These are phyloP conservation scores for Asobara japonica DNA, from an alignment of 1,140 invertebrate species.

Conservation along the genomic window DNA sequence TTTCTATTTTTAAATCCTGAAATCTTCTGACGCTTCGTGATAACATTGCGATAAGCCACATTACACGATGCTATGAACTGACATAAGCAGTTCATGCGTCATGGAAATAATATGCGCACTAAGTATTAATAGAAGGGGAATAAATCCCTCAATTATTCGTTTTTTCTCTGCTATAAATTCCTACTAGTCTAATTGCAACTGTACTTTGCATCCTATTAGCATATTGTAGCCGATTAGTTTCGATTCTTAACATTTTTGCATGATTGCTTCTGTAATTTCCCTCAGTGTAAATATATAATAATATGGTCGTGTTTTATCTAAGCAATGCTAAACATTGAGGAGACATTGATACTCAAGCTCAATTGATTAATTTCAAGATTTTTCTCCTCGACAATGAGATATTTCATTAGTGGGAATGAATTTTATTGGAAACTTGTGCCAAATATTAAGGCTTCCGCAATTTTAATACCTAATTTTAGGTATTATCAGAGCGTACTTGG, in stretches of 20 bases:
- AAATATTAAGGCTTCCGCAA: background rate
- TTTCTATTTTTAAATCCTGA: background rate
- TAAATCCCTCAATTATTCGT: background rate
- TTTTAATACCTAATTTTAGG: background rate
- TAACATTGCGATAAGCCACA: background rate
- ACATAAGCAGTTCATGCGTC: background rate
- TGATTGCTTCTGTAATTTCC: too few species aligned
- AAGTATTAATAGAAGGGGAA: background rate
- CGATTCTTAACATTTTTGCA: background rate
- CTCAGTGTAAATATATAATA: too few species aligned
- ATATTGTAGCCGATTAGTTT: too few species aligned
- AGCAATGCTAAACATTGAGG: too few species aligned
- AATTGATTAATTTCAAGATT: background rate
- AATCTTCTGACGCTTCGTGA: background rate
- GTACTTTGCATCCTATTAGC: constrained; percentile 1
- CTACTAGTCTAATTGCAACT: background rate
- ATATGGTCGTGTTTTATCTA: too few species aligned
- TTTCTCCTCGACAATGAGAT: background rate
- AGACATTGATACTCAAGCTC: too few species aligned
- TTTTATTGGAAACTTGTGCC: background rate
- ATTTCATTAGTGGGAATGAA: background rate
- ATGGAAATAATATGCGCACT: background rate
- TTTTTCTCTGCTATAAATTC: background rate
- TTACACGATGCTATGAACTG: background rate
- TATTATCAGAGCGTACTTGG: too few species aligned